These are phyloP conservation scores for Indicator maculatus DNA, from an alignment of 2,113 vertebrate species.

Conservation along the genomic window DNA sequence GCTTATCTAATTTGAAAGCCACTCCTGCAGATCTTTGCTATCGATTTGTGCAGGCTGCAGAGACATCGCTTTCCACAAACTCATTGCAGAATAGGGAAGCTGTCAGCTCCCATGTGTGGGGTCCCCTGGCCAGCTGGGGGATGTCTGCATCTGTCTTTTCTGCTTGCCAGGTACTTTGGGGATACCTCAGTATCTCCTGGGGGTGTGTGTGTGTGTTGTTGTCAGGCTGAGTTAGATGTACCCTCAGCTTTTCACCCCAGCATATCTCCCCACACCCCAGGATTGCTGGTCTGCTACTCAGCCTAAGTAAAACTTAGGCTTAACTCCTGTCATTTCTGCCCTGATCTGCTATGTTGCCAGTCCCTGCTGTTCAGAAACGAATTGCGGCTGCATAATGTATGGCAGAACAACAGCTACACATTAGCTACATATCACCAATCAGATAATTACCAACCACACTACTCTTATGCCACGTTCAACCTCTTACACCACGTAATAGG, in stretches of 20 bases:
- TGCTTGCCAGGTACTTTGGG: neutral
- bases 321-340: constrained; percentile 11
- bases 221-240: neutral
- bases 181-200: neutral
- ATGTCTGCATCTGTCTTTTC: neutral
- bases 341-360: neutral
- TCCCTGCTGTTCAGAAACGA: constrained; percentile 40
- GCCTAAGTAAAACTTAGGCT: neutral
- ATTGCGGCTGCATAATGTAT: constrained; percentile 39
- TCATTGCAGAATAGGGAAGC: neutral
- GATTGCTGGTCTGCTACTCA: neutral
- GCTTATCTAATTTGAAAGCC: constrained; percentile 36
- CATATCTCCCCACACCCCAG: neutral
- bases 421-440: constrained; percentile 64
- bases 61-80: neutral
- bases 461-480: neutral
- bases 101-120: neutral
- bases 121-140: neutral
- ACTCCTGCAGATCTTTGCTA: constrained; percentile 29
- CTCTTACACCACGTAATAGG: constrained; percentile 36
- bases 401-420: constrained; percentile 45
- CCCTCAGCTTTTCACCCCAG: neutral
- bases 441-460: constrained; percentile 47
- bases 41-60: neutral
- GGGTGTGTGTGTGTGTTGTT: neutral